Conservation (phyloP, 2,888 invertebrate genomes). For the Arrhopalites spinosus region DNA sequence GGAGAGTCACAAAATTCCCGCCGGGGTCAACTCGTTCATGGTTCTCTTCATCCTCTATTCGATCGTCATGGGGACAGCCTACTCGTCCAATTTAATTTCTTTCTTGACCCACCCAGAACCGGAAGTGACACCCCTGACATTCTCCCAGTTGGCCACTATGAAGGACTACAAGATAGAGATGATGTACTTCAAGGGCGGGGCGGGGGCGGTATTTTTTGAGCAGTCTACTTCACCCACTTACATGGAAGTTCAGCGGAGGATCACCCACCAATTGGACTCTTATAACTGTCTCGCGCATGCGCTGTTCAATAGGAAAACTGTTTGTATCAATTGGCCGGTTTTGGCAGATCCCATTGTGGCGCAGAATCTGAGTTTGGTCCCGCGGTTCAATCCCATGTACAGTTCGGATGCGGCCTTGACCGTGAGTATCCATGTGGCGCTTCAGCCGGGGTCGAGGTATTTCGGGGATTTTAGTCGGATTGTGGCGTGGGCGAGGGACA, state of each 20-base stretch:
- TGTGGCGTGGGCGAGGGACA: not conserved
- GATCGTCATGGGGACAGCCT: constrained; percentile 42
- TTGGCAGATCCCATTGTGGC: too few relatives aligned
- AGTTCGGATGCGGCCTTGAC: too few relatives aligned
- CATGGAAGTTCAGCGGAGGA: too few relatives aligned
- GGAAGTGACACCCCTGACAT: constrained; percentile 39
- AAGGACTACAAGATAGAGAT: not conserved
- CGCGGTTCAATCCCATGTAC: too few relatives aligned
- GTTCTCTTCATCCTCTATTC: constrained; percentile 26
- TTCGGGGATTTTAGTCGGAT: not conserved
- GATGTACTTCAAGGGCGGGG: not conserved
- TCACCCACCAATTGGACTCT: too few relatives aligned
- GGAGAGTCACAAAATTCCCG: not conserved
- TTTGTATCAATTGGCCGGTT: too few relatives aligned
- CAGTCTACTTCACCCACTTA: too few relatives aligned
- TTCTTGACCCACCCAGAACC: constrained; percentile 40
- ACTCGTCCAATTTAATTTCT: constrained; percentile 44
- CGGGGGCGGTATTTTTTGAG: not conserved
- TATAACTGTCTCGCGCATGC: too few relatives aligned
- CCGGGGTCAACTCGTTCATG: not conserved
- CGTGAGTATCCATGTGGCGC: too few relatives aligned
- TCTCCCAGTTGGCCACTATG: constrained; percentile 28
- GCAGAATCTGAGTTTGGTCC: too few relatives aligned
- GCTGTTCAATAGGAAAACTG: too few relatives aligned
- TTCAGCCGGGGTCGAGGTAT: not conserved